Base-by-base conservation (phyloP, 2,797 vertebrate genomes). In the Micromesistius poutassou region DNA sequence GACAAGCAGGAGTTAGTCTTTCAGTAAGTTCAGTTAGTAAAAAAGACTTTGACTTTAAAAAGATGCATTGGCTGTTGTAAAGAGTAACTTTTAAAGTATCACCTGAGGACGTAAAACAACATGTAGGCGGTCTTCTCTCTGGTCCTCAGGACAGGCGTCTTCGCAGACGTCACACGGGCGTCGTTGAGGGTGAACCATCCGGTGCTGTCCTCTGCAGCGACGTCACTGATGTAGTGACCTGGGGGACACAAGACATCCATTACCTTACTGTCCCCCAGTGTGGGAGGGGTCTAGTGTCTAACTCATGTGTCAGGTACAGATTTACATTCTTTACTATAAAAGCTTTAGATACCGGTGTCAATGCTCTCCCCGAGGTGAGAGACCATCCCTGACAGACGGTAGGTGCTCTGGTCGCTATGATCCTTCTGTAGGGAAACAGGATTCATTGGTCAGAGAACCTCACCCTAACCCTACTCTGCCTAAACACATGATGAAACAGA, bases 351-450 rank as follows among this genome's bases (percentile, higher is more conserved):
- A 70, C 25, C 66, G 1, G 7, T 70, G 66, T 30, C 66, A 4
- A 70, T 25, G 66, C 66, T 70, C 66, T 70, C 66, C 66, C 66
- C 66, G 25, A 70, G 66, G 25, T 70, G 66, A 70, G 66, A 30
- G 66, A 70, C 12, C 25, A 30, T 30, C 12, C 66, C 66, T 70
- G 9, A 25, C 13, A 30, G 66, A 70, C 9, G 62, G 62, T 25
- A 8, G 6, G n/a, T 28, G 62, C n/a, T 28, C 25, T 68, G 62
- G 9, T 68, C 5, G n/a, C 66, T 28, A 25, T 70, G n/a, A 70
- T 25, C 8, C 66, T 66, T 66, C 55, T 66, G 55, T 28, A 66
- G 25, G 25, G 25, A 66, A 22, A 22, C 55, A 66, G 25, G 55
- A 28, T n/a, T n/a, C 2, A 16, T 66, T 66, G 25, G 0, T 5